Conservation (phyloP, 2,888 invertebrate genomes). For the Drosophila hamatofila region DNA sequence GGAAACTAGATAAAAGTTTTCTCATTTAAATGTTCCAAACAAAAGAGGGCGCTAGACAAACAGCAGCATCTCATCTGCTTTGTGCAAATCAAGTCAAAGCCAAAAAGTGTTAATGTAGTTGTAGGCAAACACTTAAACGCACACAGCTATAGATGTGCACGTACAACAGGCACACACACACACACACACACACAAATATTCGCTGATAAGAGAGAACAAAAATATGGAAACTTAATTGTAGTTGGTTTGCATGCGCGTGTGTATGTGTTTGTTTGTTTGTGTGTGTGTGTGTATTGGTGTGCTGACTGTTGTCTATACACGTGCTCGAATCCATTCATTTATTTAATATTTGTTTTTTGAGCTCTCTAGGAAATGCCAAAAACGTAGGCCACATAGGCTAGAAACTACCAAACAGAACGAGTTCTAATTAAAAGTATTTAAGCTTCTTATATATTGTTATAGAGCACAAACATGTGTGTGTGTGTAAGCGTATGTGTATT, state of each 20-base stretch:
- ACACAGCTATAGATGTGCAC: constrained; percentile 21
- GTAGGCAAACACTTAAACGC: constrained; percentile 47
- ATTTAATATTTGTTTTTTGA: constrained; percentile 29
- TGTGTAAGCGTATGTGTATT: constrained; percentile 1
- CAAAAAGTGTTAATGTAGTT: constrained; percentile 68
- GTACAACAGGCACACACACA: constrained; percentile 22
- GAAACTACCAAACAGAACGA: constrained; percentile 19
- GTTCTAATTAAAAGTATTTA: constrained; percentile 53
- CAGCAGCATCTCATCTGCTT: constrained; percentile 55
- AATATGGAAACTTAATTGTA: constrained; percentile 47
- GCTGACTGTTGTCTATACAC: constrained; percentile 1
- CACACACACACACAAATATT: constrained; percentile 10
- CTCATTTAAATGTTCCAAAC: constrained; percentile 73
- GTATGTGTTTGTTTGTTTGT: not conserved
- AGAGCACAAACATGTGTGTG: not conserved
- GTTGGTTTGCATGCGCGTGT: constrained; percentile 4
- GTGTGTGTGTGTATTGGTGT: constrained; percentile 2
- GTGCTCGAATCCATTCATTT: constrained; percentile 51
- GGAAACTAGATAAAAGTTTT: constrained; percentile 63
- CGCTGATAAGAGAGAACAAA: constrained; percentile 32
- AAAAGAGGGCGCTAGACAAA: constrained; percentile 65
- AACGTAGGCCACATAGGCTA: constrained; percentile 35
- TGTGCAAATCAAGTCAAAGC: constrained; percentile 69
- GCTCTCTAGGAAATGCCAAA: constrained; percentile 31
- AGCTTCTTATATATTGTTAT: constrained; percentile 20